phyloP scores from a whole-genome alignment of 2,888 invertebrate species.

The Eilema griseolum region DNA sequence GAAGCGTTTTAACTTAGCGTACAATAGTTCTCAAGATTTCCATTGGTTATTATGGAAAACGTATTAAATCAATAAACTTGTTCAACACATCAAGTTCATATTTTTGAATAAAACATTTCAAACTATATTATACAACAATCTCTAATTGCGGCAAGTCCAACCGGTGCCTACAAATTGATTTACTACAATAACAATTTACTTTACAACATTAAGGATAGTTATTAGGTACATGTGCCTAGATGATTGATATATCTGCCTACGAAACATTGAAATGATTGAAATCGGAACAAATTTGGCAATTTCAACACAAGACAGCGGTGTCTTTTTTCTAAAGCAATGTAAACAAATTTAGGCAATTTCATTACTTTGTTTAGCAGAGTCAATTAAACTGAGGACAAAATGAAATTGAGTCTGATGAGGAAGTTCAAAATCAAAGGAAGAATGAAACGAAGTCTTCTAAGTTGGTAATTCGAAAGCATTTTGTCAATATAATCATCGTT shows the following conservation, averaged over 20 bases:
- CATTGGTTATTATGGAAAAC: no score
- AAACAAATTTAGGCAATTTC: slow-evolving; percentile 36
- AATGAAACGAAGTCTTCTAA: slow-evolving; percentile 14
- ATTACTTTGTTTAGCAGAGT: slow-evolving; percentile 40
- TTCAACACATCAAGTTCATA: no score
- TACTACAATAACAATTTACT: not conserved
- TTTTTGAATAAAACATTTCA: not conserved
- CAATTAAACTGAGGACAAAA: slow-evolving; percentile 43
- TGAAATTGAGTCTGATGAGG: slow-evolving; percentile 37
- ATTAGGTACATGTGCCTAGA: not conserved
- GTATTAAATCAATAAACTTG: no score
- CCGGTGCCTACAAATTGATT: not conserved
- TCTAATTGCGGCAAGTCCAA: not conserved
- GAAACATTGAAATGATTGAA: slow-evolving; percentile 16
- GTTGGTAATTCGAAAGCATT: slow-evolving; percentile 18
- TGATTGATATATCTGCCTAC: not conserved
- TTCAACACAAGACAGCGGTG: slow-evolving; percentile 17
- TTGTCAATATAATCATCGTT: not conserved
- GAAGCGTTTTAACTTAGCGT: slow-evolving; percentile 23
- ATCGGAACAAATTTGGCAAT: slow-evolving; percentile 26
- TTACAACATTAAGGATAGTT: not conserved
- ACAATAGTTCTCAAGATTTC: no score
- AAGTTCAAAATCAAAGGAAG: slow-evolving; percentile 21
- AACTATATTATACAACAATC: not conserved
- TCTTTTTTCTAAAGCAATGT: slow-evolving; percentile 32